Percentiles rank a stretch among this genome's conserved stretches.
phyloP scores from a whole-genome alignment of 92 coral and sea anemone genomes.

The Parazoanthus atlanticus region DNA sequence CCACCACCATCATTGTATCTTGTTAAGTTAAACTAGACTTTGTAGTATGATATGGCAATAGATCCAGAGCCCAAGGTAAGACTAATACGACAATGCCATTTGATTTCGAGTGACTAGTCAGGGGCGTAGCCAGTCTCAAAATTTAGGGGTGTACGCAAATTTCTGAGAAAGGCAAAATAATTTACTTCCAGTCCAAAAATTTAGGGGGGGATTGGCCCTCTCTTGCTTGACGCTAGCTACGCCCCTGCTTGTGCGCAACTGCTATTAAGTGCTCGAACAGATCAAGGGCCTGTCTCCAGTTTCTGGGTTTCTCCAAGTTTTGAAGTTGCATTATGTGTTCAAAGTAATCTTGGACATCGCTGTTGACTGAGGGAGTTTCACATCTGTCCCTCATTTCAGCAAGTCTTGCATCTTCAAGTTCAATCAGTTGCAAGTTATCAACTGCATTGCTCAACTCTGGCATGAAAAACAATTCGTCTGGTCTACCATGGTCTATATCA shows the following conservation, averaged over 20 bases:
- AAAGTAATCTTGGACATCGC: constrained; percentile 6
- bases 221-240: no score
- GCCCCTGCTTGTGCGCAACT: not conserved
- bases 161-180: no score
- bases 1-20: no score
- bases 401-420: not conserved
- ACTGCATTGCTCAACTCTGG: constrained; percentile 2
- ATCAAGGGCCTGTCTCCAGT: constrained; percentile 1
- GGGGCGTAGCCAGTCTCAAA: no score
- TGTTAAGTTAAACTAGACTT: no score
- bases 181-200: no score
- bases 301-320: not conserved
- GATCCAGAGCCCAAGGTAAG: no score
- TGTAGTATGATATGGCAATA: no score
- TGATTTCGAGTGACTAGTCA: no score
- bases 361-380: not conserved
- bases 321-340: not conserved
- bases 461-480: not conserved
- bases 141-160: no score
- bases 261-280: not conserved
- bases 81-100: no score
- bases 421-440: not conserved
- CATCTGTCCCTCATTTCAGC: not conserved
- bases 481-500: constrained; percentile 3
- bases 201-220: no score